Evolutionary conservation across 2,888 invertebrate species (phyloP).

Genomic region (Rhogogaster chlorosoma): DNA sequence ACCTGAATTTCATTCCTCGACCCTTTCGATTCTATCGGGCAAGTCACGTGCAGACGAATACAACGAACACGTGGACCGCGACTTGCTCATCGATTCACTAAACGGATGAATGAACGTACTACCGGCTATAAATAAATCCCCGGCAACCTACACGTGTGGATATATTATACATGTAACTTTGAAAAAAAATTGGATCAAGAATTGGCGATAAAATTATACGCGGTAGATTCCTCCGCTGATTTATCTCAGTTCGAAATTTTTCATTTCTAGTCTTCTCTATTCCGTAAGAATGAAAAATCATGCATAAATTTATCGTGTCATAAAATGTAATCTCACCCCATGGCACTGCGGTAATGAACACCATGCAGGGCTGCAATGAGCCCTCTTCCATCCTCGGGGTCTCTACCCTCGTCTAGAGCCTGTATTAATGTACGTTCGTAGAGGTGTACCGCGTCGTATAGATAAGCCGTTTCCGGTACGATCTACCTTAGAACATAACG

Average conservation of each 20-base stretch:
- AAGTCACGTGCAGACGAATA: constrained; percentile 17
- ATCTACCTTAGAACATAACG: constrained; percentile 81
- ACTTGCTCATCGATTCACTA: constrained; percentile 25
- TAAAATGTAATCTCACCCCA: constrained; percentile 85
- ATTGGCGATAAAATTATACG: not conserved
- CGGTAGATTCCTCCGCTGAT: no score
- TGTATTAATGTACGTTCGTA: constrained; percentile 91
- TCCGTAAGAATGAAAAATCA: not conserved
- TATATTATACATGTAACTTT: not conserved
- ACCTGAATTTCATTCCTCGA: not conserved
- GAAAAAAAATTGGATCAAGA: not conserved
- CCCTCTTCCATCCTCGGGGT: constrained; percentile 89
- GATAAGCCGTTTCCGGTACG: constrained; percentile 93
- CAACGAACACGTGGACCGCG: constrained; percentile 13
- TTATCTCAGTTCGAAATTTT: not conserved
- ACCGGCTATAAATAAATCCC: constrained; percentile 33
- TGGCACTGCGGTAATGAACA: constrained; percentile 89
- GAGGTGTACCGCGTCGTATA: constrained; percentile 96
- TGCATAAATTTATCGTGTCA: not conserved
- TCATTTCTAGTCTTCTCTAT: not conserved
- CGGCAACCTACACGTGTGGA: not conserved
- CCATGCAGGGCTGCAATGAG: constrained; percentile 89
- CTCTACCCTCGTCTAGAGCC: constrained; percentile 84
- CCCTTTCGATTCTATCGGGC: not conserved
- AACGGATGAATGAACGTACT: constrained; percentile 47